Evolutionary conservation across 2,888 invertebrate species (phyloP), one percentile per base, ranked within the genome.

Genomic region (Chymomyza procnemis): DNA sequence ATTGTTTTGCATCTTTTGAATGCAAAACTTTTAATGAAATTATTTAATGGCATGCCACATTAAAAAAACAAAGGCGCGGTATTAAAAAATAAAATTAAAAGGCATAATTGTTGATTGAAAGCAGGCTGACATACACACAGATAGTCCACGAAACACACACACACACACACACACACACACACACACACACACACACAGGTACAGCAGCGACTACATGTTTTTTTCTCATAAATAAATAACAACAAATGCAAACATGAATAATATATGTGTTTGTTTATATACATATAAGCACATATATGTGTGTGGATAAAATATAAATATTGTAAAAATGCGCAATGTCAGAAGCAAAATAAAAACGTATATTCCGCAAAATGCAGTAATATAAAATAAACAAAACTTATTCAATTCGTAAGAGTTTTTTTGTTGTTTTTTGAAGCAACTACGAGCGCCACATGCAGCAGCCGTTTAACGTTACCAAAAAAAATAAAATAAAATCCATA

Each of bases 1-100:
- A 26, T 34, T 34, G 8, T 9, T 34, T 41, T 41, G 34, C 34
- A 41, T 41, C 34, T 41, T 41, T 41, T 41, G 59, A 74, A 65
- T 69, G 74, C 80, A 85, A 78, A 78, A 74, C 76, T 75, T 85
- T 84, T 75, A 82, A 83, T 85, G 81, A 85, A 82, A 85, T 85
- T 83, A 80, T 82, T 83, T 85, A 85, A 83, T 85, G 78, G 84
- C 76, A 73, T 79, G 78, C 67, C 75, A 62, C 21, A 83, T 83
- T 81, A 80, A 83, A 75, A 83, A 65, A 85, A 83, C 77, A 80
- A 80, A 85, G 19, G 48, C 47, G 61, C 59, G 12, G 18, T 22
- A 60, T 21, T 52, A 60, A 56, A 56, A 56, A 26, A 54, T 19
- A 57, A 46, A 18, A 59, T 58, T 62, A 52, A 16, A 26, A 47